phyloP scores from a whole-genome alignment of 1,140 invertebrate genomes.

The Arion vulgaris region DNA sequence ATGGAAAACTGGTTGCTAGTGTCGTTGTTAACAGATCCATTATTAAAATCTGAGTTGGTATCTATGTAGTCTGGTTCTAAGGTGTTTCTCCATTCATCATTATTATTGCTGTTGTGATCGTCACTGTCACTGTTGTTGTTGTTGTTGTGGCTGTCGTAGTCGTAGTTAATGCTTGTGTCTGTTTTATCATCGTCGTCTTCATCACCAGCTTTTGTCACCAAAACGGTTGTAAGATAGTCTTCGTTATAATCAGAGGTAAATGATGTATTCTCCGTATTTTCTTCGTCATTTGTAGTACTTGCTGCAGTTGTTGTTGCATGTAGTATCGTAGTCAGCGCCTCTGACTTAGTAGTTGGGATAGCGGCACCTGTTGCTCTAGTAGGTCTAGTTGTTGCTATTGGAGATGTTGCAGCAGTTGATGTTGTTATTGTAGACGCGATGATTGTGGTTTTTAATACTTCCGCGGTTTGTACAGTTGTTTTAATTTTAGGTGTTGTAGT shows the following conservation, averaged over 20 bases:
- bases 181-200: neutral
- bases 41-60: neutral
- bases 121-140: neutral
- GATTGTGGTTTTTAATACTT: neutral
- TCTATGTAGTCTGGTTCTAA: neutral
- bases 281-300: neutral
- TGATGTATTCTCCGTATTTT: too few relatives aligned
- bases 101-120: neutral
- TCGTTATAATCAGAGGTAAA: too few relatives aligned
- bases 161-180: neutral
- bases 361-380: neutral
- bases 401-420: neutral
- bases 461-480: neutral
- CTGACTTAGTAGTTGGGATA: neutral
- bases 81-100: too few relatives aligned
- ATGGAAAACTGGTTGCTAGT: too few relatives aligned
- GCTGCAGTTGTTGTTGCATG: neutral
- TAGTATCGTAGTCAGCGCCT: too few relatives aligned
- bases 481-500: neutral
- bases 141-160: neutral
- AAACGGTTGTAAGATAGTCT: neutral
- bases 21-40: conserved; percentile 7
- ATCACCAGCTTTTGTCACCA: neutral
- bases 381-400: neutral
- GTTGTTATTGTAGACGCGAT: neutral